A percentile compares a stretch with the other conserved stretches of the same genome.
Conservation (phyloP, 2,797 vertebrate genomes). For the Pangasius krempfi region DNA sequence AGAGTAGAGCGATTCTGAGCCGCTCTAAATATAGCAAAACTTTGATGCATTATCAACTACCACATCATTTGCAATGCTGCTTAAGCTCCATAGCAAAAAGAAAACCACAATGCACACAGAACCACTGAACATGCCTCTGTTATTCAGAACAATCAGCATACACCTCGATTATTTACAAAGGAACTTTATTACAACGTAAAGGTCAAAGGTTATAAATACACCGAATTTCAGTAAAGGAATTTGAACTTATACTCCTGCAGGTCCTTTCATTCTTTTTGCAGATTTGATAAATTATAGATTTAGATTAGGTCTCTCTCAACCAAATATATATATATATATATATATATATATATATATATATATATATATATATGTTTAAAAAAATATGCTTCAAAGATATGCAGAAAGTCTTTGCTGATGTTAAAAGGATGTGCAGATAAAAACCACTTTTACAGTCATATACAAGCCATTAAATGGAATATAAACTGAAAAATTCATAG, state of each 20-base stretch:
- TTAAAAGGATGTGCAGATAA: neutral
- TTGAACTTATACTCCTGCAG: neutral
- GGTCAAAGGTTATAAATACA: neutral
- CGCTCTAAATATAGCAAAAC: neutral
- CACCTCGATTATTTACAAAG: neutral
- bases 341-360: no score
- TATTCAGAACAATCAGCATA: slow-evolving; percentile 9
- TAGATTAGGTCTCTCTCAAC: neutral
- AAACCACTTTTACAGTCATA: neutral
- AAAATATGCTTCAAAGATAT: neutral
- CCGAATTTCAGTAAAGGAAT: neutral
- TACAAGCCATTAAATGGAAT: neutral
- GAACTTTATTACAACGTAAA: neutral
- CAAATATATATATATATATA: no score
- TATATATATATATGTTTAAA: no score
- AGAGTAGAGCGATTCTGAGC: neutral
- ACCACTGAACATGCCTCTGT: neutral
- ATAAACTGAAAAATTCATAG: neutral
- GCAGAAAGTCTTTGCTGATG: neutral
- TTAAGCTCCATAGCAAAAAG: slow-evolving; percentile 1
- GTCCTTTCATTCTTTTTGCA: neutral
- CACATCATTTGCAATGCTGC: slow-evolving; percentile 7
- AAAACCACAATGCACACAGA: slow-evolving; percentile 6
- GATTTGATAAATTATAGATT: neutral
- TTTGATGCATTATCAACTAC: neutral